These are phyloP conservation scores for Bergia puertoricense DNA, from an alignment of 92 coral and sea anemone genomes.

Conservation along the genomic window DNA sequence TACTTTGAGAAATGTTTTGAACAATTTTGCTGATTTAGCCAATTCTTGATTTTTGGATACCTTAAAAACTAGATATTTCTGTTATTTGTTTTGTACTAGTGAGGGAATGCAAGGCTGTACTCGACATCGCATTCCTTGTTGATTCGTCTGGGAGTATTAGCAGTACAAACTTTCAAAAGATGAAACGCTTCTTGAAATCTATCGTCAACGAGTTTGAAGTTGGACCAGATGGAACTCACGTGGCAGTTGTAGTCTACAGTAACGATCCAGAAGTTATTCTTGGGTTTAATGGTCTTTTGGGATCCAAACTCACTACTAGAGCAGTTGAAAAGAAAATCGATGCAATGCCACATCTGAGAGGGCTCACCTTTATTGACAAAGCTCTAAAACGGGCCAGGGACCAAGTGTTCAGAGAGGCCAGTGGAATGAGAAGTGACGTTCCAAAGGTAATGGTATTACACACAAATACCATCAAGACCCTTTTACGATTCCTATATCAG, in stretches of 20 bases:
- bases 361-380: conserved; percentile 34
- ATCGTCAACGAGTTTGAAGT: conserved; percentile 32
- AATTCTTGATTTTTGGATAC: background rate
- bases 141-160: conserved; percentile 44
- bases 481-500: background rate
- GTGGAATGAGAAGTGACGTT: conserved; percentile 29
- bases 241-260: conserved; percentile 36
- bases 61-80: background rate
- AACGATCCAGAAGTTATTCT: conserved; percentile 12
- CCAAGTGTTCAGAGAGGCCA: conserved; percentile 16
- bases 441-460: background rate
- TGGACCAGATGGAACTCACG: conserved; percentile 16
- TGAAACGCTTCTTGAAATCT: conserved; percentile 27
- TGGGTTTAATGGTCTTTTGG: conserved; percentile 13
- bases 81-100: background rate
- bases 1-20: background rate
- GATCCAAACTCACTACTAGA: conserved; percentile 1
- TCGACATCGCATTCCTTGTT: conserved; percentile 31
- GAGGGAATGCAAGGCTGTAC: conserved; percentile 14
- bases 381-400: conserved; percentile 17
- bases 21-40: background rate
- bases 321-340: conserved; percentile 23
- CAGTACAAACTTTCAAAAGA: conserved; percentile 44
- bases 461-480: background rate
- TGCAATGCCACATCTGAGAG: conserved; percentile 26